Percentiles rank a stretch among this genome's conserved stretches.
phyloP scores from a whole-genome alignment of 2,113 vertebrate genomes.

The Passerina amoena region DNA sequence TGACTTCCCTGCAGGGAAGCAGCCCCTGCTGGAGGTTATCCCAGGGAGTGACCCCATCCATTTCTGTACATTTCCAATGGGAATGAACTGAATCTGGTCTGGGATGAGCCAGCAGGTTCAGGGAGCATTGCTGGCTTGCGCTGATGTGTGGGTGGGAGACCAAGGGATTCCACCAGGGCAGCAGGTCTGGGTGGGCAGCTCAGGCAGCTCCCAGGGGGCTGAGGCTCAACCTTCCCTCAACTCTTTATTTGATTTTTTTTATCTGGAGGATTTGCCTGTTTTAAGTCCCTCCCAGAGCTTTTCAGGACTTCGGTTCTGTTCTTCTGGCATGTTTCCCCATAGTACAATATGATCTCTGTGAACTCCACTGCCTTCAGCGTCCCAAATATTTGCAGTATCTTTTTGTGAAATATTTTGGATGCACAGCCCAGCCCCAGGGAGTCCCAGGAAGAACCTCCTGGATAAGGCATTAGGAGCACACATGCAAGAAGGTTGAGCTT shows the following conservation, averaged over 20 bases:
- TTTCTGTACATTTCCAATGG: background rate
- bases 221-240: background rate
- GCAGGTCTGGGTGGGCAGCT: background rate
- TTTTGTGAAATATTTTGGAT: slow-evolving; percentile 31
- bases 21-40: background rate
- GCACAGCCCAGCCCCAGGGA: background rate
- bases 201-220: background rate
- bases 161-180: background rate
- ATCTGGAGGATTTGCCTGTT: background rate
- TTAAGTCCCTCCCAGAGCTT: background rate
- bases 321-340: background rate
- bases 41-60: background rate
- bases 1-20: background rate
- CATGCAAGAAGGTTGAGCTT: background rate
- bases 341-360: background rate
- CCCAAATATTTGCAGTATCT: slow-evolving; percentile 53
- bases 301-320: background rate
- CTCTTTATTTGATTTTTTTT: background rate
- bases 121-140: background rate
- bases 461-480: background rate
- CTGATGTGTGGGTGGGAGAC: background rate
- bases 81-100: background rate
- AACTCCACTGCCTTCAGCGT: slow-evolving; percentile 20
- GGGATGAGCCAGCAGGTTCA: background rate
- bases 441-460: slow-evolving; percentile 36